Conservation (phyloP, 2,888 invertebrate genomes). For the Malthinus seriepunctatus region DNA sequence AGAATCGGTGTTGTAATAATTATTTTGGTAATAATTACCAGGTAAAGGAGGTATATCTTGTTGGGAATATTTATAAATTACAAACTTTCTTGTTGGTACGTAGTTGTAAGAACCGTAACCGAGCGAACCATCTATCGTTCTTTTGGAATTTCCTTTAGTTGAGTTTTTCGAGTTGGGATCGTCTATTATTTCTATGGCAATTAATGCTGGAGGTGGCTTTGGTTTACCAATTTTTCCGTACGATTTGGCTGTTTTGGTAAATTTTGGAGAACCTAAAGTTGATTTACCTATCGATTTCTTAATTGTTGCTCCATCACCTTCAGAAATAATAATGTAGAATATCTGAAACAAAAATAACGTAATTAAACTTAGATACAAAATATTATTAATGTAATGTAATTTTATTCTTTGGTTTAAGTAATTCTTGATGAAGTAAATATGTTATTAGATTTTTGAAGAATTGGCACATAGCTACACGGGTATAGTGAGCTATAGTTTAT, state of each 20-base stretch:
- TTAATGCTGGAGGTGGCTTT: conserved; percentile 58
- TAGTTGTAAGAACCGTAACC: conserved; percentile 69
- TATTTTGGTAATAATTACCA: background rate
- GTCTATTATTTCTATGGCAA: conserved; percentile 66
- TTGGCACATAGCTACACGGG: too few relatives aligned
- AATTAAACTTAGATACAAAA: background rate
- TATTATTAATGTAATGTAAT: background rate
- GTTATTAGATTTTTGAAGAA: too few relatives aligned
- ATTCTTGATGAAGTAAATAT: too few relatives aligned
- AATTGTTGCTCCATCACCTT: conserved; percentile 16
- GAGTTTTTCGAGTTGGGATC: conserved; percentile 56
- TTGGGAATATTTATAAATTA: conserved; percentile 73
- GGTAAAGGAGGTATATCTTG: conserved; percentile 60
- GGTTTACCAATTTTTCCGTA: background rate
- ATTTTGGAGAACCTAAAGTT: conserved; percentile 1
- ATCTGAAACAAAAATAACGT: conserved; percentile 13
- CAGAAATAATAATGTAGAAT: background rate
- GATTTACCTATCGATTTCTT: conserved; percentile 17
- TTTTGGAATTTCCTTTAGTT: conserved; percentile 58
- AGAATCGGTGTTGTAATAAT: conserved; percentile 16
- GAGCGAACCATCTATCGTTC: conserved; percentile 73
- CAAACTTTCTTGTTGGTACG: conserved; percentile 58
- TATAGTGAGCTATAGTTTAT: too few relatives aligned
- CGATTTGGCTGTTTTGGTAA: conserved; percentile 1
- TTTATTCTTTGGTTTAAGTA: background rate